Evolutionary conservation across 2,113 vertebrate species (phyloP), one percentile per base, ranked within the genome.

Genomic region (Tympanuchus pallidicinctus): DNA sequence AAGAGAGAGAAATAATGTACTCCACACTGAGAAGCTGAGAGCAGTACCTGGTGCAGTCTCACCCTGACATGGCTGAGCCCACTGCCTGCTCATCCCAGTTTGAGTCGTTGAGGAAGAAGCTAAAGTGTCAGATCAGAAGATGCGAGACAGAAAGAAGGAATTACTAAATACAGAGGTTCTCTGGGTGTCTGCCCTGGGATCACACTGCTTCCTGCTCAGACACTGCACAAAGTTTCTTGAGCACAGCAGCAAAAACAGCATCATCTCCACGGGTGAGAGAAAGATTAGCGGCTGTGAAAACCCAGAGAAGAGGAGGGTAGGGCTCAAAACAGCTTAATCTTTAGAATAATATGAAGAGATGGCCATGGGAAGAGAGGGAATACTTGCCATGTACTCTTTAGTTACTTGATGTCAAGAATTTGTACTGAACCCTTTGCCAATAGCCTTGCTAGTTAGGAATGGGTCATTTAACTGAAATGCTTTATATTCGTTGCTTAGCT

Each of bases 1-100:
- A 80, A 0, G 0, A 66, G 6, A 36, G 7, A 24, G 36, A 4
- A 24, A 11, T 20, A 54, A 18, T 1, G 13, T 0, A 0, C 24
- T 77, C 27, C 43, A 11, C 42, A 4, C 43, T 2, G 3, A 10
- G 27, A 57, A 43, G 20, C 27, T 59, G 25, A 42, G 54, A 50
- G 40, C 60, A 80, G 34, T 43, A 22, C 16, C 12, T 38, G 36
- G 21, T 2, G 0, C 30, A 34, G n/a, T 56, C 61, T 50, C 50
- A 77, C 16, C n/a, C 75, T 13, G 2, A 83, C 80, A 83, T 11
- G 27, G 60, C 60, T 0, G 0, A 15, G 15, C 57, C 40, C 72
- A 9, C 11, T 61, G 36, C 60, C 20, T 66, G 50, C 15, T 92
- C 54, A 74, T 40, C 32, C 13, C 19, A 66, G 34, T 60, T 12